Evolutionary conservation across 2,113 vertebrate genomes (phyloP).

Genomic region (Elgaria multicarinata): DNA sequence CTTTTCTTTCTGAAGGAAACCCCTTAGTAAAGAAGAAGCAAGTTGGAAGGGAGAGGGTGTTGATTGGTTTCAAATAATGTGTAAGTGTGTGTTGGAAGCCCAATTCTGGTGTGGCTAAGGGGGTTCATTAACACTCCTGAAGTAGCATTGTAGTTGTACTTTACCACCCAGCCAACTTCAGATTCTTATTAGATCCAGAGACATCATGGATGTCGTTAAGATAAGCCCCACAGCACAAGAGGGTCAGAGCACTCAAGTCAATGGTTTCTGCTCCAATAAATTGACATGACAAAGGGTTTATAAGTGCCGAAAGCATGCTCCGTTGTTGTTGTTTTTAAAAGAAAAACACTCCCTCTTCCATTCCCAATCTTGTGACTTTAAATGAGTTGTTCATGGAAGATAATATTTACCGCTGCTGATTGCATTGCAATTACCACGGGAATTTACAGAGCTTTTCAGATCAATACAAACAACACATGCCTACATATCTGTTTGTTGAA

Average conservation of each 20-base stretch:
- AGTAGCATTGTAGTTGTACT: not conserved
- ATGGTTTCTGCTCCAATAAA: slow-evolving; percentile 18
- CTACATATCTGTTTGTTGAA: not conserved
- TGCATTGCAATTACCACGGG: slow-evolving; percentile 46
- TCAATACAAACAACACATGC: not conserved
- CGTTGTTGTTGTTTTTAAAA: not conserved
- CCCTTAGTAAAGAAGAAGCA: slow-evolving; percentile 32
- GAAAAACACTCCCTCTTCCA: not conserved
- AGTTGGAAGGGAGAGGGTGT: slow-evolving; percentile 7
- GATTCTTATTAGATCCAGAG: not conserved
- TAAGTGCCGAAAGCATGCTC: slow-evolving; percentile 11
- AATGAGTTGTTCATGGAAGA: slow-evolving; percentile 7
- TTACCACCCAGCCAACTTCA: not conserved
- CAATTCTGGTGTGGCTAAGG: not conserved
- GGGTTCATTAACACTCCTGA: not conserved
- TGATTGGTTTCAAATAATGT: not conserved
- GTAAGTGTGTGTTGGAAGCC: accelerated
- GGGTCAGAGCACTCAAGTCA: slow-evolving; percentile 31
- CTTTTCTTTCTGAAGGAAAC: slow-evolving; percentile 37
- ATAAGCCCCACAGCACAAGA: slow-evolving; percentile 1
- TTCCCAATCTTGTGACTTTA: slow-evolving; percentile 31
- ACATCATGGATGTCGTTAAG: not conserved
- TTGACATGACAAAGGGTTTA: slow-evolving; percentile 39
- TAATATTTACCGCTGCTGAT: slow-evolving; percentile 30
- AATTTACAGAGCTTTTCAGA: slow-evolving; percentile 3